Evolutionary conservation across 2,113 vertebrate species (phyloP), one percentile per base, ranked within the genome.

Genomic region (Campylomormyrus numenius): DNA sequence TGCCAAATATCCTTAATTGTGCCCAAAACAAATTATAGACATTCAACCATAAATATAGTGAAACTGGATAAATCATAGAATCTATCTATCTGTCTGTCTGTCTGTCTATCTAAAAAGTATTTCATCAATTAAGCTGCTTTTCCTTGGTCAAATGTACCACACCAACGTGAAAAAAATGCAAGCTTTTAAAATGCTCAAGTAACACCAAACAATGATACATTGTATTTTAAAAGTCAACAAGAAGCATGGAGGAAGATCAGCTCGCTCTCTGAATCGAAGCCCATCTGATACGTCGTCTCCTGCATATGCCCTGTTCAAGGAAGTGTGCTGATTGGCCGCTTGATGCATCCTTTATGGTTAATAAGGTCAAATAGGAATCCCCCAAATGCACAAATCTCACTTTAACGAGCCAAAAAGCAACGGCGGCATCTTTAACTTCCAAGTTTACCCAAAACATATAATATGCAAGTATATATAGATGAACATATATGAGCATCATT

Each of bases 271-370:
- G 46, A 46, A 91, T 86, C 83, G 9, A 45, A 70, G 13, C 88
- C 87, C 31, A 88, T 89, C 90, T 90, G 89, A 90, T 91, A 91
- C 87, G 90, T 92, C 86, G 88, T n/a, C 85, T 89, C 84, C 80
- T 50, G 45, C 85, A 85, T 92, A 90, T 92, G 90, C 91, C 92
- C 91, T 77, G 62, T 88, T 90, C 91, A 91, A 90, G 27, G 45
- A 87, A 91, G 88, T 66, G 31, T 70, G 84, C 85, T 92, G 90
- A 93, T 92, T 93, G 92, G 88, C 85, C 92, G 91, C 92, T 91
- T 90, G 90, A 92, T 91, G 91, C 88, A n/a, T 90, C 89, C 90
- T 91, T 90, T 91, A 87, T 86, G 91, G 88, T 89, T 92, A 89
- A 84, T 52, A 89, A 86, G 19, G 31, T 48, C 39, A 83, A 83